Evolutionary conservation across 2,888 invertebrate species (phyloP).

Genomic region (Trichogramma evanescens): DNA sequence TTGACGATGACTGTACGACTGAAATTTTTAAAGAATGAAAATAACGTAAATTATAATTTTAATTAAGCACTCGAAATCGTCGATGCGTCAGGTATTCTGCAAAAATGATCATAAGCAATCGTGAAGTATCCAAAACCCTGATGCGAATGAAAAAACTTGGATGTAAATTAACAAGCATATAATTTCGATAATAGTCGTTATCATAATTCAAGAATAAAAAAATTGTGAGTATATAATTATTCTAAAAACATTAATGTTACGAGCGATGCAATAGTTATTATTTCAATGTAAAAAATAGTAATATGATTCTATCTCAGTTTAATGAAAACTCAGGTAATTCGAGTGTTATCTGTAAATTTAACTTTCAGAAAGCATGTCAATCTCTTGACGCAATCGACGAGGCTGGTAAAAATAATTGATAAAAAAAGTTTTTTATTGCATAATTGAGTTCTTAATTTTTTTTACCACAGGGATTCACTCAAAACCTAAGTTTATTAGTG

Average conservation of each 20-base stretch:
- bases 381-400: slow-evolving; percentile 18
- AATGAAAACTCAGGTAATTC: too few relatives aligned
- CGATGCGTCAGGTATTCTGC: too few relatives aligned
- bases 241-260: not conserved
- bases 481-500: slow-evolving; percentile 1
- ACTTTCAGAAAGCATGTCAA: slow-evolving; percentile 13
- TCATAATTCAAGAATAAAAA: not conserved
- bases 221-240: not conserved
- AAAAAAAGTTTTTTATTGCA: slow-evolving; percentile 2
- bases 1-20: too few relatives aligned
- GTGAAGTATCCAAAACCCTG: too few relatives aligned
- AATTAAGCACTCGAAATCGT: too few relatives aligned
- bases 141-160: too few relatives aligned
- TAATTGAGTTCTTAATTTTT: not conserved
- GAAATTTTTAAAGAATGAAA: too few relatives aligned
- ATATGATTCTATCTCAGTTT: not conserved
- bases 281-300: not conserved
- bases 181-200: not conserved
- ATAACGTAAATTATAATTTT: too few relatives aligned
- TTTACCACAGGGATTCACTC: not conserved
- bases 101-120: too few relatives aligned
- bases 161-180: too few relatives aligned
- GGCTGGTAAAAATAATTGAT: slow-evolving; percentile 9
- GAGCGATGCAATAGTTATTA: not conserved
- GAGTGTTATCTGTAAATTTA: slow-evolving; percentile 15